Base-by-base conservation (phyloP, 2,797 vertebrate species). In the Psittacula derbiana region DNA sequence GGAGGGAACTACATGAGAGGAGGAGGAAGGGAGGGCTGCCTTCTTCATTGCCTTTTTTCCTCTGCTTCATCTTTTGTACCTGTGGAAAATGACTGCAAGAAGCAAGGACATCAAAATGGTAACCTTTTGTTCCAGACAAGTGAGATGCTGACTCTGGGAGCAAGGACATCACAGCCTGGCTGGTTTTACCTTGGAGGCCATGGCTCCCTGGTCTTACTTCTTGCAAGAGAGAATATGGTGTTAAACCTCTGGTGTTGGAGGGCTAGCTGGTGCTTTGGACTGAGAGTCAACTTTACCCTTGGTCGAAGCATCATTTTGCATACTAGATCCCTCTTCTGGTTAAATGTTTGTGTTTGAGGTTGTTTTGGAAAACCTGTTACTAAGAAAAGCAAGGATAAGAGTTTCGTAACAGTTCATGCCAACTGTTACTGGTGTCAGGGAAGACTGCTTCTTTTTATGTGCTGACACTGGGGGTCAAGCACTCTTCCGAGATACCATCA, bases 331-430 rank as follows among this genome's bases (percentile, higher is more conserved):
- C 24, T 80, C 66, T 57, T 85, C 66, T 88, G 27, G 16, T 73
- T 85, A 78, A 60, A 72, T 49, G 49, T 30, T 71, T 70, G 52
- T 62, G 52, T 80, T 83, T 75, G 88, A 53, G 19, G n/a, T n/a
- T 89, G 73, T 80, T 93, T 90, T 80, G 70, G 64, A 89, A 87
- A 90, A 44, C 44, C 55, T 24, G 65, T 87, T 86, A 76, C 70
- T 83, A 72, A 76, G 84, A 88, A 58, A 44, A 58, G 36, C 55
- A 38, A 64, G 50, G 41, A 6, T 49, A 60, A 81, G 70, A 57
- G 30, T 53, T 73, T 55, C 17, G 0, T 73, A 85, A 78, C 28
- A 75, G 36, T 60, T 90, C 50, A 36, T 60, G 67, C 65, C 53
- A 53, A 23, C 1, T 0, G 53, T 62, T 50, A 33, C 43, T 87